These are phyloP conservation scores for Dugesia japonica DNA, from an alignment of 2,888 invertebrate genomes.

Conservation along the genomic window DNA sequence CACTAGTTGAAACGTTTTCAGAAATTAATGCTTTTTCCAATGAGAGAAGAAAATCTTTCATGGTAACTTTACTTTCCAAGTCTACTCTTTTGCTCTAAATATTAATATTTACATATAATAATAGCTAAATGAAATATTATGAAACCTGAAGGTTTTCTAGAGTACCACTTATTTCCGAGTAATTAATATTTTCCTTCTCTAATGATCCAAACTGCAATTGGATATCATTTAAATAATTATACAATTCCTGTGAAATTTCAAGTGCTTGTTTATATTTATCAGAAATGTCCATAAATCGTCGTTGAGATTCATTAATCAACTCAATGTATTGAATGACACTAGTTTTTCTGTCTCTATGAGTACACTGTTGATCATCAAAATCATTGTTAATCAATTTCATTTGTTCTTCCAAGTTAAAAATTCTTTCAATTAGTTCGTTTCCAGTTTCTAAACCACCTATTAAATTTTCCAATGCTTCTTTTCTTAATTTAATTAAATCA, in stretches of 20 bases:
- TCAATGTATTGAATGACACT: background rate
- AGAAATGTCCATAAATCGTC: background rate
- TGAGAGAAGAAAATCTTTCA: background rate
- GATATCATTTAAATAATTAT: background rate
- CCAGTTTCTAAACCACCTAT: background rate
- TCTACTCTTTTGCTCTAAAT: background rate
- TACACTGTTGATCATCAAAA: background rate
- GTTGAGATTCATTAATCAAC: background rate
- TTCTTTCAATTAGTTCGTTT: background rate
- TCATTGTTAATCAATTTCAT: background rate
- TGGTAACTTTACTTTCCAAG: background rate
- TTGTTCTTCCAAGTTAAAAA: background rate
- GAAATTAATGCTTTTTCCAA: background rate
- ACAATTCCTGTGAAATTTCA: background rate
- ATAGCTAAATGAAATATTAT: too few relatives aligned
- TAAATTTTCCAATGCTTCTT: background rate
- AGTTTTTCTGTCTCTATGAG: background rate
- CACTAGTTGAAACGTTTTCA: background rate
- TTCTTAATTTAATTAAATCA: background rate
- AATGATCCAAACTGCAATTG: background rate
- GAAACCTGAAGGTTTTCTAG: background rate
- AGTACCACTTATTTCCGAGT: background rate
- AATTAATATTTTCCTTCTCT: background rate
- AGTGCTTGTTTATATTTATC: background rate
- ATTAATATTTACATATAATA: too few relatives aligned